phyloP scores from a whole-genome alignment of 2,113 vertebrate species.

The Phrynosoma platyrhinos region DNA sequence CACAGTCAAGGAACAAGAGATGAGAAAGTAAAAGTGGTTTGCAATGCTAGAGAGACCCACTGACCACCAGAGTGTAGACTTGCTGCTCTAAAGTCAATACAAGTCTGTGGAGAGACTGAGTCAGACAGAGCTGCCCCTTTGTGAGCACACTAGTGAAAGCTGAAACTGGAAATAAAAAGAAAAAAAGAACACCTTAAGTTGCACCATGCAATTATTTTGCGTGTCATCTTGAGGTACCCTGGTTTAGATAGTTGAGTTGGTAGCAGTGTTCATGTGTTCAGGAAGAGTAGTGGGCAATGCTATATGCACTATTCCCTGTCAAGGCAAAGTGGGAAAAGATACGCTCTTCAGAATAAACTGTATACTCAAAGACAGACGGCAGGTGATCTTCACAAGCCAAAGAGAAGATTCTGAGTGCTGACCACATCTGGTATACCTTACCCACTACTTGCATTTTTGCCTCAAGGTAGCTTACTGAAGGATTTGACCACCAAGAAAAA shows the following conservation, averaged over 20 bases:
- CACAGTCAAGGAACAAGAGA: background rate
- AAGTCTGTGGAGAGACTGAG: background rate
- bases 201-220: conserved; percentile 25
- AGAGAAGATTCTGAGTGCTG: background rate
- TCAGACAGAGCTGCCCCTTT: conserved; percentile 22
- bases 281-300: conserved; percentile 17
- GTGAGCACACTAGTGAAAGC: conserved; percentile 10
- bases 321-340: conserved; percentile 35
- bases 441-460: background rate
- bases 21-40: background rate
- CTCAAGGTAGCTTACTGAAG: background rate
- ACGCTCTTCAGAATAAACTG: background rate
- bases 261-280: conserved; percentile 1
- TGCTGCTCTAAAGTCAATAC: background rate
- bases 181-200: background rate
- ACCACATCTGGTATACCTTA: background rate
- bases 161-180: background rate
- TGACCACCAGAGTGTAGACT: background rate
- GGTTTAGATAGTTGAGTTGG: conserved; percentile 8
- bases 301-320: conserved; percentile 39
- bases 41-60: fast-evolving
- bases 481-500: background rate
- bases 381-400: background rate
- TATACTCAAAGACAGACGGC: conserved; percentile 10
- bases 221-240: conserved; percentile 32